Evolutionary conservation across 53 echinoderm and acorn worm species (phyloP), one percentile per base, ranked within the genome.

Genomic region (Holothuria leucospilota): DNA sequence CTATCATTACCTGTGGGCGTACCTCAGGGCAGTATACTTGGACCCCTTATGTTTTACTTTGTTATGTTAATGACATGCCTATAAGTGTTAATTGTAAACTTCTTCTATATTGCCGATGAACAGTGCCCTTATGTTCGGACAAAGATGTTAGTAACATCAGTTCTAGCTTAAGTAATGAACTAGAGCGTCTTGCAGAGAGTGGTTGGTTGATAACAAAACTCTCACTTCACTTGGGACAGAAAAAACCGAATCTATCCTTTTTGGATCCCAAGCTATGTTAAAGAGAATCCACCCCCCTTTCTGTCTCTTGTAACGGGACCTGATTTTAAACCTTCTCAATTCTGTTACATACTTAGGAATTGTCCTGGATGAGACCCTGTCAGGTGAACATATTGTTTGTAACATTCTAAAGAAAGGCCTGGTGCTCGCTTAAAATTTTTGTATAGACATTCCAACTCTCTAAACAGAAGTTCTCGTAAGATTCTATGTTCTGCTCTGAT

Each of bases 171-270:
- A 62, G 85, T 42, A 51, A 46, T 10, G 71, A 85, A 41, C 64
- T 85, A 51, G 88, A 88, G 69, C n/a, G n/a, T 62, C 49, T 66
- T 85, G 88, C 64, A 92, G 77, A 30, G 62, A 92, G 25, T 92
- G 88, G 92, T 68, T 92, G 72, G 85, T 88, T 70, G 92, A 88
- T 39, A 92, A 92, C 29, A 92, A 92, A n/a, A 65, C 56, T 92
- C 15, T 88, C 85, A 12, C 63, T 91, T 59, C 91, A 91, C 28
- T 60, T 69, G 52, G 78, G 84, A n/a, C n/a, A n/a, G n/a, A n/a
- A 21, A 91, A 91, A 78, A 85, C 85, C 39, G 92, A 92, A 81
- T 51, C 51, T 27, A 91, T 92, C 29, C 53, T 92, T 24, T 88
- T 88, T 74, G 86, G 92, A 34, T 70, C 85, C 18, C 88, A 91